A percentile compares a stretch with the other conserved stretches of the same genome.
These are phyloP conservation scores for Eciton burchellii DNA, from an alignment of 1,140 invertebrate species.

Conservation along the genomic window DNA sequence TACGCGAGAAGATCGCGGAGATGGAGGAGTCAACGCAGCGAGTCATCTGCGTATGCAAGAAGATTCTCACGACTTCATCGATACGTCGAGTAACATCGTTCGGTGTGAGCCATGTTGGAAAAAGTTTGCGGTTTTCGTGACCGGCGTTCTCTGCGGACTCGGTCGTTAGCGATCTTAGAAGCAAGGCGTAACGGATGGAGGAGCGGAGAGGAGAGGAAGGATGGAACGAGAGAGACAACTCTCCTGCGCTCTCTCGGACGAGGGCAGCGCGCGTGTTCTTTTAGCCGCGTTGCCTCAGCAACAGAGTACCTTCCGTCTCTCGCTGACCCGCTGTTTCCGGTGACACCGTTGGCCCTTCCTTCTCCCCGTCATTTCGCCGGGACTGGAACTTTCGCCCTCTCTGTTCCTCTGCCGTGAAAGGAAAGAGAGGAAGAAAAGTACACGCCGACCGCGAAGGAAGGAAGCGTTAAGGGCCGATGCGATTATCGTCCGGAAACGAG, in stretches of 20 bases:
- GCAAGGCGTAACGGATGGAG: slow-evolving; percentile 29
- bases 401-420: no score
- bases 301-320: slow-evolving; percentile 80
- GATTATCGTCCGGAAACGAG: slow-evolving; percentile 64
- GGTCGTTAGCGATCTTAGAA: slow-evolving; percentile 64
- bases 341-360: slow-evolving; percentile 75
- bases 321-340: slow-evolving; percentile 79
- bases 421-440: slow-evolving; percentile 25
- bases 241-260: slow-evolving; percentile 44
- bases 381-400: slow-evolving; percentile 49
- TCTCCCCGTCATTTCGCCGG: slow-evolving; percentile 64
- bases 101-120: slow-evolving; percentile 8
- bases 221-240: slow-evolving; percentile 45
- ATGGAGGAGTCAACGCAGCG: no score
- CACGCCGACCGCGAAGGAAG: neutral
- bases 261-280: slow-evolving; percentile 70
- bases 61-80: slow-evolving; percentile 3
- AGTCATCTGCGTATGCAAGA: neutral
- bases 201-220: slow-evolving; percentile 59
- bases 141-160: slow-evolving; percentile 40
- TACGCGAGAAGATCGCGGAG: no score
- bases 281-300: slow-evolving; percentile 79
- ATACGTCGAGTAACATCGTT: slow-evolving; percentile 14
- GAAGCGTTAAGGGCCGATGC: slow-evolving; percentile 55
- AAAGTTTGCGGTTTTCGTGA: slow-evolving; percentile 39